These are phyloP conservation scores for Salminus brasiliensis DNA, from an alignment of 2,113 vertebrate species.

Conservation along the genomic window DNA sequence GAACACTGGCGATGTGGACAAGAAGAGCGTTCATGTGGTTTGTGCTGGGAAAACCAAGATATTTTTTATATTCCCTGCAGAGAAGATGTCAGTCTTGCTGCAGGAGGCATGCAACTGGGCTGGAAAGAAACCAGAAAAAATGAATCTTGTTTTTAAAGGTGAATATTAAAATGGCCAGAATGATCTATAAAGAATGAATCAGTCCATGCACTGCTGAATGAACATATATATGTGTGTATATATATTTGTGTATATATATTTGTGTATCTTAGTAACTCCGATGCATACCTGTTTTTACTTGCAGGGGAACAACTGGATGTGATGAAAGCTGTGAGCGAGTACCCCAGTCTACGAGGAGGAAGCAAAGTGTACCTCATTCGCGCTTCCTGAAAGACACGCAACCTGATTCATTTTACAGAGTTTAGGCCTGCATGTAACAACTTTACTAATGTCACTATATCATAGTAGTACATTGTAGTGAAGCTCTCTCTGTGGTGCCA, in stretches of 20 bases:
- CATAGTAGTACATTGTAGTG: too few relatives aligned
- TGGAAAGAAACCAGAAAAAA: conserved; percentile 37
- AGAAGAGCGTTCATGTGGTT: conserved; percentile 32
- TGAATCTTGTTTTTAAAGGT: conserved; percentile 47
- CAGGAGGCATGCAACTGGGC: conserved; percentile 21
- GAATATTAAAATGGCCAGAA: background rate
- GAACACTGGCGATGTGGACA: conserved; percentile 14
- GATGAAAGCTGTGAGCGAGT: background rate
- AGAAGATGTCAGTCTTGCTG: conserved; percentile 25
- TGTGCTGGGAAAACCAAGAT: conserved; percentile 8
- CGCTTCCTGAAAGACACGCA: background rate
- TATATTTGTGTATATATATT: too few relatives aligned
- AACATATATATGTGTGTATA: too few relatives aligned
- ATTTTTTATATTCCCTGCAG: conserved; percentile 33
- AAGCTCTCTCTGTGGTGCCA: too few relatives aligned
- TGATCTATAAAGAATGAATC: background rate
- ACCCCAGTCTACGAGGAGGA: conserved; percentile 38
- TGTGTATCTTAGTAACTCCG: too few relatives aligned
- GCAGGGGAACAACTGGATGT: conserved; percentile 33
- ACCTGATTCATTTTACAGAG: background rate
- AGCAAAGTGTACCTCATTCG: conserved; percentile 22
- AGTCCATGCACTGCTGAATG: too few relatives aligned
- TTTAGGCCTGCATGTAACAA: background rate
- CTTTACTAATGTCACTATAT: background rate
- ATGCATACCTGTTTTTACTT: background rate